Evolutionary conservation across 2,888 invertebrate species (phyloP), one percentile per base, ranked within the genome.

Genomic region (Girardia tigrina): DNA sequence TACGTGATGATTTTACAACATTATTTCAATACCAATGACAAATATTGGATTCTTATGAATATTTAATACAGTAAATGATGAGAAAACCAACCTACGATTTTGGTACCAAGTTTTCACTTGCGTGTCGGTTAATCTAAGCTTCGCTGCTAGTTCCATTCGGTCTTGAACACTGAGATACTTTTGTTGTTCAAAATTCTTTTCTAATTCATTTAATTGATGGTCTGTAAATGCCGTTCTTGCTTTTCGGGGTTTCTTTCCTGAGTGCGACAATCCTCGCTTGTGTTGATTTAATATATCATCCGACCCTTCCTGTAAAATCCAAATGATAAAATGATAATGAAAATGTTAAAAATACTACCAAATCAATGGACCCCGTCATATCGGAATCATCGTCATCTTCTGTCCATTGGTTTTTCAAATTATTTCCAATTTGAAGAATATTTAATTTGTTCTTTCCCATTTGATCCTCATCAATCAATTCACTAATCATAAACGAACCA

Each of bases 81-180:
- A n/a, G n/a, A n/a, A n/a, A n/a, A n/a, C n/a, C n/a, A n/a, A n/a
- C n/a, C n/a, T n/a, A n/a, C n/a, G n/a, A 81, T 91, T 91, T 85
- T 91, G 91, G 81, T 91, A 94, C 93, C 94, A 94, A 0, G 94
- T 94, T 86, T 94, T 94, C 74, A 94, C 92, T 80, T 94, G 94
- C 0, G 93, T 94, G 85, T 94, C 94, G 36, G 91, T 90, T 28
- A 94, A 86, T 81, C 90, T 91, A 26, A 94, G 87, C 0, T 91
- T 89, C 81, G 92, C 92, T 0, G 94, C 93, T 0, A 94, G 92
- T 82, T 92, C 92, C 76, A 92, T 91, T 42, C 94, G 87, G 82
- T 94, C 94, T 0, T 92, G 92, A 6, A 94, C 93, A 78, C 92
- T 92, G 77, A 94, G 86, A 85, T 94, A 94, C 85, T 94, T 94